Conservation (phyloP, 2,797 vertebrate genomes). For the Rhabdophis nuchalis region DNA sequence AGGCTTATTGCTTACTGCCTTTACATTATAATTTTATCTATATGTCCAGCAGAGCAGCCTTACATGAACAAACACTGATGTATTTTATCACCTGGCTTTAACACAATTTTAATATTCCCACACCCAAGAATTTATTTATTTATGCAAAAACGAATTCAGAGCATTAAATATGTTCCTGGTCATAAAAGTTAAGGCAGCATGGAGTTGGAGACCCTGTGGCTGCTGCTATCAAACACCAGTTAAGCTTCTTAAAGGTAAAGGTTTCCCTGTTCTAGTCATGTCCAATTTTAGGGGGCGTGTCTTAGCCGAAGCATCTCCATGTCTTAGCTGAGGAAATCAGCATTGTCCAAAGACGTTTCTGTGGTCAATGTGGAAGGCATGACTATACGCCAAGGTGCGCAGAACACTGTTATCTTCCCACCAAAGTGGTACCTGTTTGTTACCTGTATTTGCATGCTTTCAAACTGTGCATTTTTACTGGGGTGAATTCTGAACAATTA, state of each 20-base stretch:
- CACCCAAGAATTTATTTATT: not conserved
- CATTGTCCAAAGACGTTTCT: not conserved
- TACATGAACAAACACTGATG: not conserved
- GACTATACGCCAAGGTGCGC: not conserved
- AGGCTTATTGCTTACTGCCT: constrained; percentile 19
- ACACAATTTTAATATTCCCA: constrained; percentile 17
- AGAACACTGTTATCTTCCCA: not conserved
- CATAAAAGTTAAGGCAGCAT: constrained; percentile 55
- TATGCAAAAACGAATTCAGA: constrained; percentile 50
- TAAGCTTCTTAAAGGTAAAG: constrained; percentile 44
- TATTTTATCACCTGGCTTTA: constrained; percentile 2
- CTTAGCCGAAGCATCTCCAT: too few relatives aligned
- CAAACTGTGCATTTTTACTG: constrained; percentile 58
- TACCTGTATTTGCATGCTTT: not conserved
- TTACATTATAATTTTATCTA: constrained; percentile 29
- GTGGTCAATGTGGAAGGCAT: not conserved
- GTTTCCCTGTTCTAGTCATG: not conserved
- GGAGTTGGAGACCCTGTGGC: constrained; percentile 49
- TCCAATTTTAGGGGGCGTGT: not conserved
- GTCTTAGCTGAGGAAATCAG: not conserved
- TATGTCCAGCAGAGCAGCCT: constrained; percentile 5
- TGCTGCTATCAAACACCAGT: constrained; percentile 45
- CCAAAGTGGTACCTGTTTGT: not conserved
- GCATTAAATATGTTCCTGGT: constrained; percentile 45
- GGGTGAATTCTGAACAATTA: constrained; percentile 54